These are phyloP conservation scores for Mormyrops boulengeri DNA, from an alignment of 2,797 vertebrate genomes.

Conservation along the genomic window DNA sequence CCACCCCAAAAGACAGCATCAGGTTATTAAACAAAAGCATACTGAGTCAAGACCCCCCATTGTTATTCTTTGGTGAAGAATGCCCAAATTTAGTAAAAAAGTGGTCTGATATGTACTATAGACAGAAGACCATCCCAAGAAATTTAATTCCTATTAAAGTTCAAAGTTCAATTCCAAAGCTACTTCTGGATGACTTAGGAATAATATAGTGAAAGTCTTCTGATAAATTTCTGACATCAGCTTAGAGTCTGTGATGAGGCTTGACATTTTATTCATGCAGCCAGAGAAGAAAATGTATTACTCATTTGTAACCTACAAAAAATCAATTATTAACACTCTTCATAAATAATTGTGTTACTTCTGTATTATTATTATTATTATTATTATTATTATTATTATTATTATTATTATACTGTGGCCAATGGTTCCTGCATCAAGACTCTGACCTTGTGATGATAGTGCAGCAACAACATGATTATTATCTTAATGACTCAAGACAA, in stretches of 20 bases:
- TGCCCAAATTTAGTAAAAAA: neutral
- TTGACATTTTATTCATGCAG: neutral
- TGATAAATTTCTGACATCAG: neutral
- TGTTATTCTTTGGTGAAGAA: neutral
- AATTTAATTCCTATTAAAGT: neutral
- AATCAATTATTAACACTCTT: neutral
- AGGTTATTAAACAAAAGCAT: neutral
- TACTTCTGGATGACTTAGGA: neutral
- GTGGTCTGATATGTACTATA: neutral
- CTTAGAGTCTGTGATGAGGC: neutral
- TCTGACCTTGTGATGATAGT: too few species aligned
- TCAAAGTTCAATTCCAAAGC: neutral
- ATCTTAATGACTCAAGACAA: neutral
- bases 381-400: neutral
- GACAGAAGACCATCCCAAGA: neutral
- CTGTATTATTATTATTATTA: neutral
- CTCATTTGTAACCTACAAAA: neutral
- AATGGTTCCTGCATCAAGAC: too few species aligned
- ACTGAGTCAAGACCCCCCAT: neutral
- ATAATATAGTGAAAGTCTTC: neutral
- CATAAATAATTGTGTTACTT: neutral
- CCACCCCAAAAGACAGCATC: neutral
- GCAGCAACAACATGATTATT: neutral
- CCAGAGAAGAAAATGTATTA: neutral
- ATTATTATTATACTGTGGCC: neutral